Evolutionary conservation across 2,888 invertebrate genomes (phyloP).

Genomic region (Sinopyrophorus schimmeli): DNA sequence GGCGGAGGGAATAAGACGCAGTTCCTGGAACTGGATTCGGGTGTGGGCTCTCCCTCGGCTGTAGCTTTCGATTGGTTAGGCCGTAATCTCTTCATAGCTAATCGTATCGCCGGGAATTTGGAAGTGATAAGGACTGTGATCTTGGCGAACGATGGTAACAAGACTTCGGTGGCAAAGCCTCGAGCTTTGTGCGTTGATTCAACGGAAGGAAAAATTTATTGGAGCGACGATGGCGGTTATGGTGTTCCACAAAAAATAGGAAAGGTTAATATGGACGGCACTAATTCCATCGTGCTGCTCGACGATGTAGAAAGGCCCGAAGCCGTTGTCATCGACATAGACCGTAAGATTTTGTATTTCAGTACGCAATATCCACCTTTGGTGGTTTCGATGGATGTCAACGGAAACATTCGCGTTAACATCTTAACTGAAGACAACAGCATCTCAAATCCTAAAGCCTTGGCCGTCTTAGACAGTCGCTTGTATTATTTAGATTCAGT

Average conservation of each 20-base stretch:
- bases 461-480: slow-evolving; percentile 79
- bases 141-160: slow-evolving; percentile 86
- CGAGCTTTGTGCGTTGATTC: slow-evolving; percentile 89
- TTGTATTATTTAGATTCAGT: slow-evolving; percentile 87
- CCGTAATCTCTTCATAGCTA: slow-evolving; percentile 91
- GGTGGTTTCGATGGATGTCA: slow-evolving; percentile 71
- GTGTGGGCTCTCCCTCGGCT: slow-evolving; percentile 89
- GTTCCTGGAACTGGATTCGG: slow-evolving; percentile 78
- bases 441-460: slow-evolving; percentile 77
- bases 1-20: slow-evolving; percentile 83
- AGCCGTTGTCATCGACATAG: slow-evolving; percentile 82
- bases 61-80: slow-evolving; percentile 98
- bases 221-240: slow-evolving; percentile 94
- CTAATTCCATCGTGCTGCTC: slow-evolving; percentile 72
- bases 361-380: slow-evolving; percentile 76
- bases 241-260: slow-evolving; percentile 89
- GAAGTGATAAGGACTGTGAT: slow-evolving; percentile 86
- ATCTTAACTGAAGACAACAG: slow-evolving; percentile 71
- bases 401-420: slow-evolving; percentile 70
- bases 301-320: slow-evolving; percentile 75
- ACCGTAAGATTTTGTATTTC: slow-evolving; percentile 84
- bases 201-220: slow-evolving; percentile 90
- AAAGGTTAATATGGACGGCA: slow-evolving; percentile 92
- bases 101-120: slow-evolving; percentile 85
- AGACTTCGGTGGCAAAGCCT: slow-evolving; percentile 84